Conservation (phyloP, 2,888 invertebrate genomes). For the Kuschelorhynchus macadamiae region DNA sequence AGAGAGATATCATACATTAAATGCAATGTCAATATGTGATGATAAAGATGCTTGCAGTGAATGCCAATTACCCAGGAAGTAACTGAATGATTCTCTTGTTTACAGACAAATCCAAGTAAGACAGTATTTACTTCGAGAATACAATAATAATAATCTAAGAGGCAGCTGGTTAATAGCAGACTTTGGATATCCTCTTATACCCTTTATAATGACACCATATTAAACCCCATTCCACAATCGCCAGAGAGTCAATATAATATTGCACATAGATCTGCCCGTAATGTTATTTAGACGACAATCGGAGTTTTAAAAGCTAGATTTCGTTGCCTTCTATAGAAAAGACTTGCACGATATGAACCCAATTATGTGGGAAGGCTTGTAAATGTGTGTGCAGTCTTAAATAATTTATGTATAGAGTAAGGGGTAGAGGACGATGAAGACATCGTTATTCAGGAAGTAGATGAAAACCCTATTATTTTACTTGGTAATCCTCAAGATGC, state of each 20-base stretch:
- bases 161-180: conserved; percentile 34
- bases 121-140: conserved; percentile 1
- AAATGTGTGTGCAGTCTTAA: conserved; percentile 30
- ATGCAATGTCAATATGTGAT: conserved; percentile 30
- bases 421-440: not conserved
- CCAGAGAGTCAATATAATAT: conserved; percentile 17
- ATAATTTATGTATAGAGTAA: conserved; percentile 37
- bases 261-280: conserved; percentile 14
- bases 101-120: conserved; percentile 10
- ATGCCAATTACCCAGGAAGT: conserved; percentile 29
- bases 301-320: conserved; percentile 35
- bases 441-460: no score
- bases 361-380: conserved; percentile 21
- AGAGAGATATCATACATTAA: conserved; percentile 17
- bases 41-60: conserved; percentile 14
- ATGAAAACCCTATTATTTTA: no score
- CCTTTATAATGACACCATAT: conserved; percentile 30
- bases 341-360: conserved; percentile 32
- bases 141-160: conserved; percentile 11
- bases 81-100: conserved; percentile 24
- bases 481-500: no score
- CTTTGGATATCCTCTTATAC: conserved; percentile 35
- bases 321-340: conserved; percentile 34
- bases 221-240: not conserved
- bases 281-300: conserved; percentile 28